Percentiles rank a stretch among this genome's conserved stretches.
Conservation (phyloP, 2,113 vertebrate genomes). For the Galemys pyrenaicus region DNA sequence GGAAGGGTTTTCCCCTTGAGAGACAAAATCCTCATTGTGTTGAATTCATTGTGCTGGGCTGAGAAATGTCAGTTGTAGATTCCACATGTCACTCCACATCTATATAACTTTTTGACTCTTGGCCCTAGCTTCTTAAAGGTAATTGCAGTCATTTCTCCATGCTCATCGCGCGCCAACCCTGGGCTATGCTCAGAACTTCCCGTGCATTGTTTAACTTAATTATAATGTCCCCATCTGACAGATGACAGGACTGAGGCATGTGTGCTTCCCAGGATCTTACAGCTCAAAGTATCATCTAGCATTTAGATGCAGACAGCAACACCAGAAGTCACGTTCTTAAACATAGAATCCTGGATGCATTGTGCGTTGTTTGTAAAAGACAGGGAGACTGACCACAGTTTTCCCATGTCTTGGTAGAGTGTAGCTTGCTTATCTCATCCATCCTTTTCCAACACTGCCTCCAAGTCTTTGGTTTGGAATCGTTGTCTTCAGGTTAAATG, state of each 20-base stretch:
- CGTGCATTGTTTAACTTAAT: not conserved
- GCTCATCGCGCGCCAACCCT: not conserved
- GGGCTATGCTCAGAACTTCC: not conserved
- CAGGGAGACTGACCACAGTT: not conserved
- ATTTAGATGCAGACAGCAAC: not conserved
- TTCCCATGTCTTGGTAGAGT: not conserved
- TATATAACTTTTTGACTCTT: rapidly evolving
- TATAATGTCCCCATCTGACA: not conserved
- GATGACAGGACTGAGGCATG: not conserved
- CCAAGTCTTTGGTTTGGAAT: not conserved
- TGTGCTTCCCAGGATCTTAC: not conserved
- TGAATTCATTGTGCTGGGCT: not conserved
- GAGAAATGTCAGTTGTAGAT: not conserved
- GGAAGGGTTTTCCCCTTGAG: not conserved
- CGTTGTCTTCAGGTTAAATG: not conserved
- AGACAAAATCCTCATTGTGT: not conserved
- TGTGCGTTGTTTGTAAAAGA: not conserved
- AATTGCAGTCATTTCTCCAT: not conserved
- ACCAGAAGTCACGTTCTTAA: not conserved
- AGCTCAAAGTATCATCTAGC: no score
- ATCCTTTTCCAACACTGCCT: not conserved
- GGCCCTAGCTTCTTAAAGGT: not conserved
- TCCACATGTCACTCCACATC: not conserved
- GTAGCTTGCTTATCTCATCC: not conserved
- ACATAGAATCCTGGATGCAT: not conserved